Evolutionary conservation across 2,888 invertebrate genomes (phyloP).

Genomic region (Ommatoiulus sabulosus): DNA sequence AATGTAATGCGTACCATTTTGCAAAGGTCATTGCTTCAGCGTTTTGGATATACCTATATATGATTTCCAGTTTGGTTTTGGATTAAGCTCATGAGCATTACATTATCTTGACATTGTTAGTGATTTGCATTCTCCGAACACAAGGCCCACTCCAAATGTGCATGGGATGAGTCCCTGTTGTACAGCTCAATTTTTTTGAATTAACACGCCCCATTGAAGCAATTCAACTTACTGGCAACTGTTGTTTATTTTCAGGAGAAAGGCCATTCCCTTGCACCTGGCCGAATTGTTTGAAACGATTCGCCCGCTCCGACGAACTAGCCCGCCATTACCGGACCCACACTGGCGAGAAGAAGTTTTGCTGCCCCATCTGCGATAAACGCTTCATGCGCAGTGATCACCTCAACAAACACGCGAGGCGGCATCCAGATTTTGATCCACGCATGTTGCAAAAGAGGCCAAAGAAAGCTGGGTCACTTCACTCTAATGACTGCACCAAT

Average conservation of each 20-base stretch:
- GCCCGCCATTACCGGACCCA: conserved; percentile 76
- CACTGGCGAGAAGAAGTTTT: conserved; percentile 76
- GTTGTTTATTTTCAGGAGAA: conserved; percentile 70
- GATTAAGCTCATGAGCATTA: too few species aligned
- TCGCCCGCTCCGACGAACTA: conserved; percentile 76
- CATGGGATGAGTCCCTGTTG: too few species aligned
- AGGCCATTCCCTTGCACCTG: conserved; percentile 76
- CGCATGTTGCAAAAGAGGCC: conserved; percentile 71
- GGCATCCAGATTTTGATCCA: conserved; percentile 75
- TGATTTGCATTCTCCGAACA: too few species aligned
- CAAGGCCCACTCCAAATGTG: too few species aligned
- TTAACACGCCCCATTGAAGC: neutral
- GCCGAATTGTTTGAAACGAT: conserved; percentile 75
- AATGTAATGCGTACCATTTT: too few species aligned
- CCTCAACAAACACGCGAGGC: conserved; percentile 75
- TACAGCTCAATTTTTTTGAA: too few species aligned
- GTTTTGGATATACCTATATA: too few species aligned
- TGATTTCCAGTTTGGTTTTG: too few species aligned
- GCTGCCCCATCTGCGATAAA: conserved; percentile 75
- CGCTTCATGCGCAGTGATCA: conserved; percentile 77
- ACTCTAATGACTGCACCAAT: conserved; percentile 60
- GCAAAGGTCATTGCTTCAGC: too few species aligned
- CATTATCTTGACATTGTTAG: too few species aligned
- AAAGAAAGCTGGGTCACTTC: conserved; percentile 62
- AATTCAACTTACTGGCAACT: neutral